A percentile compares a stretch with the other conserved stretches of the same genome.
Evolutionary conservation across 2,888 invertebrate genomes (phyloP).

Genomic region (Patella depressa): DNA sequence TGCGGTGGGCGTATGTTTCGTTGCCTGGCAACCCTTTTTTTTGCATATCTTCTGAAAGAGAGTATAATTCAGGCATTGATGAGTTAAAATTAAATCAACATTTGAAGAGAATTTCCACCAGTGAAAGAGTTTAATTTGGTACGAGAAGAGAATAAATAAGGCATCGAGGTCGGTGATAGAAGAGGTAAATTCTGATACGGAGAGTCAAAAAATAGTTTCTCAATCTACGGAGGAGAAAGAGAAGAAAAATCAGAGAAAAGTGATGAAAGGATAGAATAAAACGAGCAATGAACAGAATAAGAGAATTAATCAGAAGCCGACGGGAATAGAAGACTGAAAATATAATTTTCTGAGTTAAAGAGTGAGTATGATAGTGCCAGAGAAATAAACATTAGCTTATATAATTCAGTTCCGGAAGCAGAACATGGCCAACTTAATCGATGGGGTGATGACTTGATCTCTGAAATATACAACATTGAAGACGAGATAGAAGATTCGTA

Average conservation of each 20-base stretch:
- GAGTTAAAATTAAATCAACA: background rate
- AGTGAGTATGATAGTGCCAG: background rate
- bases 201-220: background rate
- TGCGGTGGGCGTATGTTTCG: too few species aligned
- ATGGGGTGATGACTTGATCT: background rate
- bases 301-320: background rate
- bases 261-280: constrained; percentile 6
- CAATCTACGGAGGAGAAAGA: background rate
- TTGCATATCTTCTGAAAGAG: background rate
- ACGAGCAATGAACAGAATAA: constrained; percentile 13
- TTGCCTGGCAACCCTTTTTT: background rate
- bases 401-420: background rate
- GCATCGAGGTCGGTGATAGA: background rate
- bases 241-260: background rate
- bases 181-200: background rate
- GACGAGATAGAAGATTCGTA: background rate
- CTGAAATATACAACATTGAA: background rate
- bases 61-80: background rate
- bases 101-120: background rate
- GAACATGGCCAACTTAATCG: background rate
- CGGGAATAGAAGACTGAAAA: background rate
- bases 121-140: background rate
- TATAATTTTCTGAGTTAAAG: background rate
- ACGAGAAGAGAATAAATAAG: constrained; percentile 5
- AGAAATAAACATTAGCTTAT: background rate